Evolutionary conservation across 2,113 vertebrate species (phyloP).

Genomic region (Dasyurus viverrinus): DNA sequence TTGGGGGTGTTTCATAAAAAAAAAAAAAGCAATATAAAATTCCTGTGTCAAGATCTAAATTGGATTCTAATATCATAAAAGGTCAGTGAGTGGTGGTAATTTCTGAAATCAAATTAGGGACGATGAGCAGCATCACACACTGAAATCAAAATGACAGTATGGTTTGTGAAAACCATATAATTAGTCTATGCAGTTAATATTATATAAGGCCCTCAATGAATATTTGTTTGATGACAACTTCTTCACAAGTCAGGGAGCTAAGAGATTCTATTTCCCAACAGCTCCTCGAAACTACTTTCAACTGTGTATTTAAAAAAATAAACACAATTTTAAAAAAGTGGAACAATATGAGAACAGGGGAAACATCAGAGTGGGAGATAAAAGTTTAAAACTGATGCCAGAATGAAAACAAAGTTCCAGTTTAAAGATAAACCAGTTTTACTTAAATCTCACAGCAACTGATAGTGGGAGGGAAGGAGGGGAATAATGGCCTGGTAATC

Average conservation of each 20-base stretch:
- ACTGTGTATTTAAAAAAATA: not conserved
- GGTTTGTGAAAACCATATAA: not conserved
- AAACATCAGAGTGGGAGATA: not conserved
- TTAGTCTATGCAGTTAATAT: not conserved
- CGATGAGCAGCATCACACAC: not conserved
- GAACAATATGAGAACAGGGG: not conserved
- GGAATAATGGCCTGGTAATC: not conserved
- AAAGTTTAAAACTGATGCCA: not conserved
- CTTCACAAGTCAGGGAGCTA: not conserved
- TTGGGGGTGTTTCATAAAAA: not conserved
- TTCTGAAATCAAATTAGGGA: not conserved
- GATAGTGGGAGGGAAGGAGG: not conserved
- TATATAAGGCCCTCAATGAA: not conserved
- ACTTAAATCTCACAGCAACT: not conserved
- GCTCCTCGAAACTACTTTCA: not conserved
- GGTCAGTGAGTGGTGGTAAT: not conserved
- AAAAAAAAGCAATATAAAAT: not conserved
- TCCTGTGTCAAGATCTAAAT: not conserved
- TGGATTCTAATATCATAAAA: not conserved
- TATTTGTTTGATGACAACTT: not conserved
- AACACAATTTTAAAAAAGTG: not conserved
- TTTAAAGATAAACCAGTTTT: not conserved
- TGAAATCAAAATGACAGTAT: not conserved
- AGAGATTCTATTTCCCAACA: not conserved
- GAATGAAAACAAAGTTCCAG: not conserved